Evolutionary conservation across 2,797 vertebrate species (phyloP).

Genomic region (Leucoraja ocellata): DNA sequence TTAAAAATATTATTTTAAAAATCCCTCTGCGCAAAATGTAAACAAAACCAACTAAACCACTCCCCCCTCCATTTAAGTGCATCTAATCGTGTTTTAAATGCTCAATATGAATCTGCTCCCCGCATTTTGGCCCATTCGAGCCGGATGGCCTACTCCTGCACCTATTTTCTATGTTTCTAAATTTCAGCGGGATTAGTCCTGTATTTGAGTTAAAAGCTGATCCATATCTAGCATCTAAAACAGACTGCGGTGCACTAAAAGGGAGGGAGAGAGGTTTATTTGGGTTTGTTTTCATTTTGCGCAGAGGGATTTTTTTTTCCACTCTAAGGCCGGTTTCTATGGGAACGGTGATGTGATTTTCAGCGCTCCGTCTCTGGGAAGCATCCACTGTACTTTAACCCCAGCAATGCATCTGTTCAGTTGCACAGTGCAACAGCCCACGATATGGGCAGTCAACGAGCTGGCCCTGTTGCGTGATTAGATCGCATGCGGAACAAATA

Average conservation of each 20-base stretch:
- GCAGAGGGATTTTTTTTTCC: background rate
- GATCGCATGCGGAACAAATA: background rate
- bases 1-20: background rate
- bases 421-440: background rate
- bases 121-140: too few relatives aligned
- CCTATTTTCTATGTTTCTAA: background rate
- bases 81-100: too few relatives aligned
- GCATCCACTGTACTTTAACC: background rate
- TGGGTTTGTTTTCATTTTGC: background rate
- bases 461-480: background rate
- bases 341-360: background rate
- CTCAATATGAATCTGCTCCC: background rate
- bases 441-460: background rate
- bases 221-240: background rate
- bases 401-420: background rate
- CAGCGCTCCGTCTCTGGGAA: background rate
- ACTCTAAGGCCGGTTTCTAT: background rate
- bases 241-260: background rate
- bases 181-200: background rate
- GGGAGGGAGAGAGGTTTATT: background rate
- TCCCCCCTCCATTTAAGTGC: background rate
- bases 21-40: background rate
- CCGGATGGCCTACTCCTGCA: too few relatives aligned
- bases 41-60: background rate
- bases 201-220: background rate